phyloP scores from a whole-genome alignment of 2,888 invertebrate genomes.

The Archips crataeganus region DNA sequence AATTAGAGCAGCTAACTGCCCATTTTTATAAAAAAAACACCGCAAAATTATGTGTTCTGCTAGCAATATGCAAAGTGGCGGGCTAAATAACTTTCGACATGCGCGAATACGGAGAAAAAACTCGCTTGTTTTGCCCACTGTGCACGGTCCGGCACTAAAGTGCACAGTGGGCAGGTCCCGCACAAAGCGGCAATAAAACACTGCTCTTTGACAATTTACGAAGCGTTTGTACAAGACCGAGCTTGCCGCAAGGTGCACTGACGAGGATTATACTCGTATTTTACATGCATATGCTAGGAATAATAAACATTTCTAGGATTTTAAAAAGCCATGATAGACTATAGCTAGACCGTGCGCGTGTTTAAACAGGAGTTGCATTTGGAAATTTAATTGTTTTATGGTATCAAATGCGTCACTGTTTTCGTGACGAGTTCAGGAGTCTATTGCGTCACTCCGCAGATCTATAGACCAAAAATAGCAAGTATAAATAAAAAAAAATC shows the following conservation, averaged over 20 bases:
- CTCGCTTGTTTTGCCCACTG: constrained; percentile 6
- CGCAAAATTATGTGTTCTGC: background rate
- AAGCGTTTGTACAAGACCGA: constrained; percentile 9
- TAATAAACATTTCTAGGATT: no score
- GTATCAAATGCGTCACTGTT: no score
- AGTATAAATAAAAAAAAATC: no score
- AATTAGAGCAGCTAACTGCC: background rate
- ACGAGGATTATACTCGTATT: background rate
- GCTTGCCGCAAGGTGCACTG: background rate
- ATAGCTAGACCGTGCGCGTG: no score
- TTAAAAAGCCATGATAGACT: no score
- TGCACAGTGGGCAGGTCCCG: constrained; percentile 21
- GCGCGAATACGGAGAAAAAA: background rate
- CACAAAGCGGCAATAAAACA: constrained; percentile 16
- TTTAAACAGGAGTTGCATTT: no score
- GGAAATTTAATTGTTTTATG: no score
- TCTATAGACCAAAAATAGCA: no score
- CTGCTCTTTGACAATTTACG: constrained; percentile 20
- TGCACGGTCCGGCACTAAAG: constrained; percentile 9
- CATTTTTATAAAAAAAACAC: background rate
- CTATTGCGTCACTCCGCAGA: no score
- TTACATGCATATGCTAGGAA: background rate
- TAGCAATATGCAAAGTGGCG: constrained; percentile 7
- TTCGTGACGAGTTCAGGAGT: no score
- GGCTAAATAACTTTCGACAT: background rate